These are phyloP conservation scores for Neelides folsomi DNA, from an alignment of 2,888 invertebrate species.

Conservation along the genomic window DNA sequence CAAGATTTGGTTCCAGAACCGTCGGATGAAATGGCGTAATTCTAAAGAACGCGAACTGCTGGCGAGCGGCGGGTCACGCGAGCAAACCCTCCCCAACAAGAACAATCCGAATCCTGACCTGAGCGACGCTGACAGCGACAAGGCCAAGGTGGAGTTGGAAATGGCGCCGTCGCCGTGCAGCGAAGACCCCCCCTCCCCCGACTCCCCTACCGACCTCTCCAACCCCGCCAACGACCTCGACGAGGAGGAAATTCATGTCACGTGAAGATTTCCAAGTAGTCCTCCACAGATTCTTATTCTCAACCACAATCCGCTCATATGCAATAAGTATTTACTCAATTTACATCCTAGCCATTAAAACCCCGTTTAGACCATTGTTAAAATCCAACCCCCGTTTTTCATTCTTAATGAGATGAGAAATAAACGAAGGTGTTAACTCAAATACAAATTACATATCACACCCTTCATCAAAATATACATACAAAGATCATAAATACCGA, in stretches of 20 bases:
- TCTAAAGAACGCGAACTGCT: slow-evolving; percentile 89
- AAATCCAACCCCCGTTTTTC: too few species aligned
- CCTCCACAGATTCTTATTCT: background rate
- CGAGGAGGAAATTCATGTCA: slow-evolving; percentile 29
- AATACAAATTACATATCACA: too few species aligned
- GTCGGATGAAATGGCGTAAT: slow-evolving; percentile 98
- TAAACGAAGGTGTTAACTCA: too few species aligned
- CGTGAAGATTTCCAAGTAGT: slow-evolving; percentile 7
- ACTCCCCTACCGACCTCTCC: slow-evolving; percentile 9
- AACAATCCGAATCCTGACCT: slow-evolving; percentile 33
- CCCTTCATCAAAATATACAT: too few species aligned
- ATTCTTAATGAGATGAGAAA: too few species aligned
- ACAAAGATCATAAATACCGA: too few species aligned
- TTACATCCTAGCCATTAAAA: background rate
- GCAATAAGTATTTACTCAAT: background rate
- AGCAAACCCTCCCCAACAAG: slow-evolving; percentile 89
- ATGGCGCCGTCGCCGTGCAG: background rate
- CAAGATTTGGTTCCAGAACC: slow-evolving; percentile 90
- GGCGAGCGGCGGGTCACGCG: slow-evolving; percentile 82
- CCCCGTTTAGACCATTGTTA: background rate
- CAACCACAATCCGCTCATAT: slow-evolving; percentile 1
- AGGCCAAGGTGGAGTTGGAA: slow-evolving; percentile 48
- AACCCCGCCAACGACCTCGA: slow-evolving; percentile 16
- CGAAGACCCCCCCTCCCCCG: slow-evolving; percentile 10
- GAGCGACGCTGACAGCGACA: slow-evolving; percentile 56